phyloP scores from a whole-genome alignment of 2,888 invertebrate species.

The Hypomecis punctinalis region DNA sequence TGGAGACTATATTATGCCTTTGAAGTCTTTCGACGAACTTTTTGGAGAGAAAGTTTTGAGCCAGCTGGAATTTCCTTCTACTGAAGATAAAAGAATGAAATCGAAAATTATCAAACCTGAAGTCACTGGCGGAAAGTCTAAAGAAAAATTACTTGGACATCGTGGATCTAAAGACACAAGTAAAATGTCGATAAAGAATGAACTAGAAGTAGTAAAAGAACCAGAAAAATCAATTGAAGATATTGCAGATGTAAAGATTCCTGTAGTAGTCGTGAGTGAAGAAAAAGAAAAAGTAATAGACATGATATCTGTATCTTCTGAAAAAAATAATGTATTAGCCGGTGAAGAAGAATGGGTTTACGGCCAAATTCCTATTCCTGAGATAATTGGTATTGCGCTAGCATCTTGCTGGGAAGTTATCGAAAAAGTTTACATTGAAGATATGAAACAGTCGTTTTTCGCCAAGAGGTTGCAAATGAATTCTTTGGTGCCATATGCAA shows the following conservation, averaged over 20 bases:
- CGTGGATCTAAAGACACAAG: conserved; percentile 58
- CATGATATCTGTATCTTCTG: conserved; percentile 47
- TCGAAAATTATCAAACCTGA: conserved; percentile 72
- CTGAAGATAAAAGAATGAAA: conserved; percentile 70
- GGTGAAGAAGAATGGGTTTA: conserved; percentile 81
- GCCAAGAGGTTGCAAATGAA: conserved; percentile 84
- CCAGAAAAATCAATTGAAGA: conserved; percentile 51
- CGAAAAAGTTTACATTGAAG: conserved; percentile 79
- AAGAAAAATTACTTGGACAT: conserved; percentile 54
- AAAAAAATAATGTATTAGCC: conserved; percentile 62
- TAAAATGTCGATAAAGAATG: conserved; percentile 53
- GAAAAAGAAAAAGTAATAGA: conserved; percentile 53
- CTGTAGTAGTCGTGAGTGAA: conserved; percentile 54
- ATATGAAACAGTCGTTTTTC: conserved; percentile 84
- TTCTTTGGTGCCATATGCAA: conserved; percentile 83
- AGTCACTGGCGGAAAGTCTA: conserved; percentile 58
- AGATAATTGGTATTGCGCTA: conserved; percentile 66
- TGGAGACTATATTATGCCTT: conserved; percentile 67
- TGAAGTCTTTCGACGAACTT: conserved; percentile 64
- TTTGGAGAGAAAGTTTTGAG: conserved; percentile 74
- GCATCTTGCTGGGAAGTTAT: conserved; percentile 81
- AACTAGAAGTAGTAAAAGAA: conserved; percentile 60
- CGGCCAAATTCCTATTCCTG: conserved; percentile 68
- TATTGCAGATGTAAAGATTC: conserved; percentile 44
- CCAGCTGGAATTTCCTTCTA: conserved; percentile 63